Evolutionary conservation across 2,888 invertebrate species (phyloP).

Genomic region (Alloscopus bannaensis): DNA sequence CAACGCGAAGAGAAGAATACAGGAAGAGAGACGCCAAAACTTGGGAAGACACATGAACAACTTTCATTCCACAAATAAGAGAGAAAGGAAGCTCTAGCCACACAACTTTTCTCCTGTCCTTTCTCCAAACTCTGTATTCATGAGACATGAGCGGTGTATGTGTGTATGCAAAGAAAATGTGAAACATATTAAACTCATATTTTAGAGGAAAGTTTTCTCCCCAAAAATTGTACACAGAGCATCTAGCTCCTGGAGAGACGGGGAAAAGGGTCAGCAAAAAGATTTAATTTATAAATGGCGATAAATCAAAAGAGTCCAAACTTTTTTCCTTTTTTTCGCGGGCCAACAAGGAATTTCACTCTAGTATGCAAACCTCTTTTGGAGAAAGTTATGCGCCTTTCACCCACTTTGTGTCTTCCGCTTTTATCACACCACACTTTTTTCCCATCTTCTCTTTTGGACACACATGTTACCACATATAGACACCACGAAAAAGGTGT

Average conservation of each 20-base stretch:
- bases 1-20: too few species aligned
- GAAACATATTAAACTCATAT: too few species aligned
- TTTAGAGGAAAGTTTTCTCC: slow-evolving; percentile 17
- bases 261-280: slow-evolving; percentile 25
- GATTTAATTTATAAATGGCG: slow-evolving; percentile 40
- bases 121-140: too few species aligned
- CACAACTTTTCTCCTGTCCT: slow-evolving; percentile 26
- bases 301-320: slow-evolving; percentile 38
- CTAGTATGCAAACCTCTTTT: slow-evolving; percentile 52
- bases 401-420: slow-evolving; percentile 29
- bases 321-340: neutral
- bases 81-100: too few species aligned
- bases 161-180: too few species aligned
- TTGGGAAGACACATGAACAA: neutral
- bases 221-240: too few species aligned
- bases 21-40: too few species aligned
- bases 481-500: neutral
- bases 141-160: neutral
- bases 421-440: too few species aligned
- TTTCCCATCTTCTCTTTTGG: slow-evolving; percentile 14
- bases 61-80: neutral
- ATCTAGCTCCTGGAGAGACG: too few species aligned
- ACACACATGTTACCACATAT: slow-evolving; percentile 45
- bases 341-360: slow-evolving; percentile 58
- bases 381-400: slow-evolving; percentile 31